These are phyloP conservation scores for Agonum fuliginosum DNA, from an alignment of 2,888 invertebrate genomes.

Conservation along the genomic window DNA sequence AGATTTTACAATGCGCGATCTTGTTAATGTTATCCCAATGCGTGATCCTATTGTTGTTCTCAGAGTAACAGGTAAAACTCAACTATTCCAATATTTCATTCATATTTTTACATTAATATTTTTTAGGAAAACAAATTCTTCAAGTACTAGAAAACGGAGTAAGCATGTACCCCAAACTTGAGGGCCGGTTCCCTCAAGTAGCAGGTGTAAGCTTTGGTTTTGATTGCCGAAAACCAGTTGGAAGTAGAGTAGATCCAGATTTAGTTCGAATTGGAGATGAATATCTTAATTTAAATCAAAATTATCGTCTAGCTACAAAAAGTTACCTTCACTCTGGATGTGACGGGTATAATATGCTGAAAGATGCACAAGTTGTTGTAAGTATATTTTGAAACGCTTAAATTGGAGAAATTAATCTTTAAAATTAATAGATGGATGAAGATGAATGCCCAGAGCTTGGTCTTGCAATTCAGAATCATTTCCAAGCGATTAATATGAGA, in stretches of 20 bases:
- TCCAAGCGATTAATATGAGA: conserved; percentile 88
- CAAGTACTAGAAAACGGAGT: conserved; percentile 89
- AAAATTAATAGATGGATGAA: conserved; percentile 80
- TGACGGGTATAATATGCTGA: conserved; percentile 90
- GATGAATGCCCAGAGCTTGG: conserved; percentile 91
- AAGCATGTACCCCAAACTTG: conserved; percentile 88
- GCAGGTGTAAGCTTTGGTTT: conserved; percentile 87
- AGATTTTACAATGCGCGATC: conserved; percentile 88
- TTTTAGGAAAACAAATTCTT: conserved; percentile 78
- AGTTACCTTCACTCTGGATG: conserved; percentile 87
- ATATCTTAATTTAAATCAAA: conserved; percentile 82
- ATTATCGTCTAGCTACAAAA: conserved; percentile 87
- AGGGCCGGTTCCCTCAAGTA: conserved; percentile 92
- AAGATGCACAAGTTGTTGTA: conserved; percentile 84
- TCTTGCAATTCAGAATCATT: conserved; percentile 91
- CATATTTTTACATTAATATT: conserved; percentile 19
- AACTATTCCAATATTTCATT: neutral
- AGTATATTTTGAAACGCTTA: conserved; percentile 65
- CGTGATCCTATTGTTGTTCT: conserved; percentile 88
- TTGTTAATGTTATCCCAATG: conserved; percentile 90
- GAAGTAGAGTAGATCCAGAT: conserved; percentile 81
- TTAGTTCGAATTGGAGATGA: conserved; percentile 90
- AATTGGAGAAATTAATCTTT: neutral
- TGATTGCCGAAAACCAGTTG: conserved; percentile 82
- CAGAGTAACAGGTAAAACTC: conserved; percentile 78